These are phyloP conservation scores for Ahaetulla prasina DNA, from an alignment of 2,113 vertebrate species.

Conservation along the genomic window DNA sequence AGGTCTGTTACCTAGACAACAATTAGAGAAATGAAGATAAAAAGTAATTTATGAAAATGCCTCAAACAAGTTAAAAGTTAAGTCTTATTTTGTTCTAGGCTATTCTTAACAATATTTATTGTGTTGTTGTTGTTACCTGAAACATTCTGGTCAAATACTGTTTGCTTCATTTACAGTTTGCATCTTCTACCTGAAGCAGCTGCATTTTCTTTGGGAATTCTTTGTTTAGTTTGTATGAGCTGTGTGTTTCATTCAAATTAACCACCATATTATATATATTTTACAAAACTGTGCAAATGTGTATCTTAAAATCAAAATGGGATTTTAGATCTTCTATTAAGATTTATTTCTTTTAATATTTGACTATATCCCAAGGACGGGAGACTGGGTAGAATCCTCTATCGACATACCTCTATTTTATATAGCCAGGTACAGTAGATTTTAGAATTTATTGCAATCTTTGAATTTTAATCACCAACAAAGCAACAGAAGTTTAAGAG, in stretches of 20 bases:
- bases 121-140: not conserved
- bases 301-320: not conserved
- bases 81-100: not conserved
- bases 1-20: not conserved
- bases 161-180: not conserved
- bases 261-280: not conserved
- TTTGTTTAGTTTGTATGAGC: not conserved
- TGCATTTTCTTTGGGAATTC: not conserved
- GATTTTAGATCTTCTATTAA: not conserved
- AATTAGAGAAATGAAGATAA: not conserved
- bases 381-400: not conserved
- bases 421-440: not conserved
- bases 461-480: not conserved
- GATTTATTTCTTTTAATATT: not conserved
- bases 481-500: not conserved
- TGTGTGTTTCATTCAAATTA: not conserved
- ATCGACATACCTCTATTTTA: not conserved
- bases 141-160: not conserved
- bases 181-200: not conserved
- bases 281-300: not conserved
- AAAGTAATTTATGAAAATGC: not conserved
- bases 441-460: not conserved
- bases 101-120: not conserved
- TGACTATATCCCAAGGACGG: not conserved
- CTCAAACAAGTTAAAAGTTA: not conserved